These are phyloP conservation scores for Rhopalosiphum nymphaeae DNA, from an alignment of 2,888 invertebrate species.

Conservation along the genomic window DNA sequence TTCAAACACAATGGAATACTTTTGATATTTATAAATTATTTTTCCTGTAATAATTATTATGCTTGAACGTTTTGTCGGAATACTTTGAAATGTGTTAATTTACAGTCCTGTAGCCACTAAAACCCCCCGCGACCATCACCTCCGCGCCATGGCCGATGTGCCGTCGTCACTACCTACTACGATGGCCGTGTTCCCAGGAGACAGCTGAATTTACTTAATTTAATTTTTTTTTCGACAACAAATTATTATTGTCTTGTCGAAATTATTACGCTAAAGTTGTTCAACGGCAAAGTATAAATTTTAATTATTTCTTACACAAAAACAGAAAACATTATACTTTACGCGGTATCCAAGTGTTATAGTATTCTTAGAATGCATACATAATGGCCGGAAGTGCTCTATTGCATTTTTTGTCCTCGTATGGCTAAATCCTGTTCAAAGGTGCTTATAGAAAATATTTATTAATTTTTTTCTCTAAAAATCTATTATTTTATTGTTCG, in stretches of 20 bases:
- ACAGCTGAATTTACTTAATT: background rate
- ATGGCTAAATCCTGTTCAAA: background rate
- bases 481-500: background rate
- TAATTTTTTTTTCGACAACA: background rate
- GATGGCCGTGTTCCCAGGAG: background rate
- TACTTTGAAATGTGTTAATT: slow-evolving; percentile 19
- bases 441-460: background rate
- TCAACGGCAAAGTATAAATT: background rate
- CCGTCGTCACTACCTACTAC: background rate
- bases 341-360: background rate
- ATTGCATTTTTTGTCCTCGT: background rate
- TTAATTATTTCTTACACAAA: slow-evolving; percentile 7
- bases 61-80: slow-evolving; percentile 29
- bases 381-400: background rate
- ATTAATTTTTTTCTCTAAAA: background rate
- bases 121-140: background rate
- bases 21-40: background rate
- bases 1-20: slow-evolving; percentile 10
- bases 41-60: background rate
- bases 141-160: background rate
- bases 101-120: background rate
- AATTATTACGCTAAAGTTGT: background rate
- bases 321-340: background rate
- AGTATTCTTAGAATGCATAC: slow-evolving; percentile 5
- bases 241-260: background rate